Conservation (phyloP, 2,113 vertebrate species). For the Pedionomus torquatus region DNA sequence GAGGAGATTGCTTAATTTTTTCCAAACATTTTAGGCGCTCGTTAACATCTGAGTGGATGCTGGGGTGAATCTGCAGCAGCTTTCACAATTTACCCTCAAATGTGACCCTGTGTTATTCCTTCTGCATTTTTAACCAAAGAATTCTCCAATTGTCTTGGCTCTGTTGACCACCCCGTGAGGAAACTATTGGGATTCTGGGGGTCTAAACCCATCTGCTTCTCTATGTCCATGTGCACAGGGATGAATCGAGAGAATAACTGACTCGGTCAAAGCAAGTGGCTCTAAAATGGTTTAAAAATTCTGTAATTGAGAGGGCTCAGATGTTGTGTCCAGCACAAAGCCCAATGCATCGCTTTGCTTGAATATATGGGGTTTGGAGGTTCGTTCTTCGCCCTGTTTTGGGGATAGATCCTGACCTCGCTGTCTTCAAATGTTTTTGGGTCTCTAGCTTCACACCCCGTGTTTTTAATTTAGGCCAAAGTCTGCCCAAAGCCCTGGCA, state of each 20-base stretch:
- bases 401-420: accelerated
- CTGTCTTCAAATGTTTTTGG: neutral
- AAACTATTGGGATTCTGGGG: neutral
- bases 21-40: neutral
- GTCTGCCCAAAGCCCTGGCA: neutral
- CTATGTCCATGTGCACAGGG: neutral
- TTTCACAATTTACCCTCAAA: neutral
- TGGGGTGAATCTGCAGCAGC: neutral
- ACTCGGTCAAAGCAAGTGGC: neutral
- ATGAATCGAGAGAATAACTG: neutral
- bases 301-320: accelerated
- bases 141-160: neutral
- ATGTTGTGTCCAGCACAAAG: neutral
- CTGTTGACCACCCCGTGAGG: neutral
- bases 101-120: neutral
- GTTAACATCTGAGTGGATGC: neutral
- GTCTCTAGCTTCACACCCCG: neutral
- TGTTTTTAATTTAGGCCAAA: neutral
- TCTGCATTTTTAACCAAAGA: neutral
- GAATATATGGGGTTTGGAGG: accelerated
- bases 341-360: accelerated
- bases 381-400: neutral
- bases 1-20: slow-evolving; percentile 18
- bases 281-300: neutral
- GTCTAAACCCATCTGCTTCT: neutral